Conservation (phyloP, 2,113 vertebrate species). For the Mastomys natalensis region DNA sequence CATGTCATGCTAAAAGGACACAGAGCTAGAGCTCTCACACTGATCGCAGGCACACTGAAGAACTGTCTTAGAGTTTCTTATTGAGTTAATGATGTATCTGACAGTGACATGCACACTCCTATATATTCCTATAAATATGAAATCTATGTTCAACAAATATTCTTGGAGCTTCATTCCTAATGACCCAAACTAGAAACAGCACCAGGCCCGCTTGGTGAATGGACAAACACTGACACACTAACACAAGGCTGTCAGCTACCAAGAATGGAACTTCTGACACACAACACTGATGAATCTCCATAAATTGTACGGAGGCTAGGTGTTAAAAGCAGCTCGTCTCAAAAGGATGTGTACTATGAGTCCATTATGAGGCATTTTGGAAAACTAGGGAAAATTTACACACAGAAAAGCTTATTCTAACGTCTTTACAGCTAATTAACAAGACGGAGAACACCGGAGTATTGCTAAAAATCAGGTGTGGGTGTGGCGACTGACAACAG, state of each 20-base stretch:
- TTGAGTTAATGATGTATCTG: neutral
- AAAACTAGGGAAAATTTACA: neutral
- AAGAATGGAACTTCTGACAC: neutral
- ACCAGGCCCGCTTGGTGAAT: neutral
- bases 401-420: neutral
- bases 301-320: constrained; percentile 8
- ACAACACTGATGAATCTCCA: neutral
- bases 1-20: neutral
- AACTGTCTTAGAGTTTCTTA: constrained; percentile 30
- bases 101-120: neutral
- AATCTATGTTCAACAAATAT: constrained; percentile 50
- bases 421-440: neutral
- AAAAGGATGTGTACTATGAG: neutral
- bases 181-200: neutral
- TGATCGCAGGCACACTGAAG: neutral
- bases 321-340: neutral
- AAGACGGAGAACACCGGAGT: neutral
- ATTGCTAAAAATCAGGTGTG: neutral
- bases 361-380: neutral
- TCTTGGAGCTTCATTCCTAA: constrained; percentile 30
- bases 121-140: constrained; percentile 16
- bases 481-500: neutral
- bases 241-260: neutral
- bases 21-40: neutral
- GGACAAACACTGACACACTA: neutral